A percentile compares a stretch with the other conserved stretches of the same genome.
phyloP scores from a whole-genome alignment of 2,113 vertebrate species.

The Pseudorhombus dupliciocellatus region DNA sequence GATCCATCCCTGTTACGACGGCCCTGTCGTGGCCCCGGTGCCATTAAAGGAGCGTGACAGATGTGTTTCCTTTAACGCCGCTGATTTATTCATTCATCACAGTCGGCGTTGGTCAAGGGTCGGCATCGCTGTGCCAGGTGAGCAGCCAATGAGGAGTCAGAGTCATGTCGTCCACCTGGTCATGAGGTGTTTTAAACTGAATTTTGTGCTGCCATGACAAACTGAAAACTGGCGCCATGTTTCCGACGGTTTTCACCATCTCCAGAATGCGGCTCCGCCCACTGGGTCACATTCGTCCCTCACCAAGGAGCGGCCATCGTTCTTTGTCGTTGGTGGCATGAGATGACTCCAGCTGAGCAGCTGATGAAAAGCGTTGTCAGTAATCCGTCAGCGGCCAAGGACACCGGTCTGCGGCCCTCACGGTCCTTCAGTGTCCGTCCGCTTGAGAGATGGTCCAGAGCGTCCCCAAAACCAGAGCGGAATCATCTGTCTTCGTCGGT shows the following conservation, averaged over 20 bases:
- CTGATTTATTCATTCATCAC: conserved; percentile 59
- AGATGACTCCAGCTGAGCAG: conserved; percentile 24
- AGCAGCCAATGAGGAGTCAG: conserved; percentile 30
- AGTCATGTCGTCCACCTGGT: too few species aligned
- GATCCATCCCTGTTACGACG: conserved; percentile 71
- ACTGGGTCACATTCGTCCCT: conserved; percentile 32
- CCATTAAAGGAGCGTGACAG: conserved; percentile 71
- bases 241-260: conserved; percentile 25
- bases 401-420: conserved; percentile 24
- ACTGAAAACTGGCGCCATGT: too few species aligned
- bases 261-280: conserved; percentile 30
- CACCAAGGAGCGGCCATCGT: conserved; percentile 23
- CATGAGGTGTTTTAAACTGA: too few species aligned
- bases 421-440: conserved; percentile 9
- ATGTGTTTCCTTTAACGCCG: conserved; percentile 71
- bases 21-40: conserved; percentile 51
- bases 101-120: conserved; percentile 51
- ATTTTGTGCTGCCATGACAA: too few species aligned
- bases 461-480: conserved; percentile 35
- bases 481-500: conserved; percentile 68
- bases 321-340: conserved; percentile 29
- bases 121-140: conserved; percentile 37
- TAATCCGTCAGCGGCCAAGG: conserved; percentile 57
- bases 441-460: conserved; percentile 32
- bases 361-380: conserved; percentile 54